Evolutionary conservation across 2,113 vertebrate species (phyloP).

Genomic region (Varanus salvator): DNA sequence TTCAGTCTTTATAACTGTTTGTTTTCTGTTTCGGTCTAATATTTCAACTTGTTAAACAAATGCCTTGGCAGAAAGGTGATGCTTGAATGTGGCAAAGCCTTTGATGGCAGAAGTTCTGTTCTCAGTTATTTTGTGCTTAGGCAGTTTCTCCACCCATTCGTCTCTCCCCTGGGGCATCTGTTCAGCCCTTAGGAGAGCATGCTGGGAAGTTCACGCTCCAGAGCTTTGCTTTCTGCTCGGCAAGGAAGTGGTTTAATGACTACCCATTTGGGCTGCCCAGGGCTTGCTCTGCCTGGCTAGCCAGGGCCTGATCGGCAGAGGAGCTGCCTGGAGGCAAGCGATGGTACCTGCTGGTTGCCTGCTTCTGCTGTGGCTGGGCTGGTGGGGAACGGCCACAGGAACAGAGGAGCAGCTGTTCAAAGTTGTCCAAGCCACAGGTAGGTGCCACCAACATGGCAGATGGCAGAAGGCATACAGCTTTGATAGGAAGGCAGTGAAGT

Average conservation of each 20-base stretch:
- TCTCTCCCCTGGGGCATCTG: neutral
- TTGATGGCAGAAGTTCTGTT: neutral
- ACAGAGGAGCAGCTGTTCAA: neutral
- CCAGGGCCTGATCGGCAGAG: neutral
- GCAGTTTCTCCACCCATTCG: neutral
- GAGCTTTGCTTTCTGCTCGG: neutral
- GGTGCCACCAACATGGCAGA: neutral
- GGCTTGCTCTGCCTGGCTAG: neutral
- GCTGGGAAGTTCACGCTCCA: conserved; percentile 20
- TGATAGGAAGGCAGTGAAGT: neutral
- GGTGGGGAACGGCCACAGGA: too few relatives aligned
- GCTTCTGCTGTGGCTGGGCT: neutral
- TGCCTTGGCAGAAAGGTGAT: neutral
- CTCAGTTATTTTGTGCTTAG: neutral
- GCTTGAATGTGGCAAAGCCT: neutral
- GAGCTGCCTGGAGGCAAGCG: neutral
- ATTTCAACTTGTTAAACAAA: neutral
- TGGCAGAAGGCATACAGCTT: neutral
- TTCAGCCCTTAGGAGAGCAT: neutral
- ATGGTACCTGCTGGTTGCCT: neutral
- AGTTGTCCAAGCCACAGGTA: conserved; percentile 18
- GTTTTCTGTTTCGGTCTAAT: neutral
- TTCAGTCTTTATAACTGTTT: neutral
- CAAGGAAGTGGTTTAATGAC: neutral
- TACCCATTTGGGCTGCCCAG: neutral